Evolutionary conservation across 2,113 vertebrate species (phyloP).

Genomic region (Mormyrus lacerda): DNA sequence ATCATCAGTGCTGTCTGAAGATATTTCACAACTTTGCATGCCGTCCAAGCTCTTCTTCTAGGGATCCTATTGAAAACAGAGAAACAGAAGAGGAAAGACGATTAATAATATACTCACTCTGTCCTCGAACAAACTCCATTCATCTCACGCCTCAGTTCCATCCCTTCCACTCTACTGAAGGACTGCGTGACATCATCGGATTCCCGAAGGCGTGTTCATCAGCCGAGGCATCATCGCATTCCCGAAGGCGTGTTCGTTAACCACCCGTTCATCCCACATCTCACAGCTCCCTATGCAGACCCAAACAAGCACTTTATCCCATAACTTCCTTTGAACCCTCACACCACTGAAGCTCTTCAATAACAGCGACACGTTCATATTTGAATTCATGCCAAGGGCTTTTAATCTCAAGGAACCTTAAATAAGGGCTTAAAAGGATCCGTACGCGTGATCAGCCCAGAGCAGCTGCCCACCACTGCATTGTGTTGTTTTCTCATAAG

Average conservation of each 20-base stretch:
- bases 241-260: not conserved
- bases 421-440: not conserved
- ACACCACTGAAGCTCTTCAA: not conserved
- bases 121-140: not conserved
- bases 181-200: not conserved
- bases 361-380: not conserved
- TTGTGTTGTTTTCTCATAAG: not conserved
- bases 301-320: not conserved
- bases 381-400: not conserved
- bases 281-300: not conserved
- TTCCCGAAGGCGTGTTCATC: not conserved
- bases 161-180: not conserved
- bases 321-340: not conserved
- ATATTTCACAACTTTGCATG: slow-evolving; percentile 99
- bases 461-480: not conserved
- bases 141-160: not conserved
- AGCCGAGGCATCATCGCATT: not conserved
- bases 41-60: slow-evolving; percentile 91
- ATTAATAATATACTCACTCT: not conserved
- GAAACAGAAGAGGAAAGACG: not conserved
- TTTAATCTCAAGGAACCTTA: not conserved
- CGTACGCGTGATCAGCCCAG: not conserved
- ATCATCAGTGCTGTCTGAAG: slow-evolving; percentile 99
- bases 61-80: slow-evolving; percentile 56
- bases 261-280: not conserved